Base-by-base conservation (phyloP, 2,113 vertebrate genomes). In the Daboia siamensis region DNA sequence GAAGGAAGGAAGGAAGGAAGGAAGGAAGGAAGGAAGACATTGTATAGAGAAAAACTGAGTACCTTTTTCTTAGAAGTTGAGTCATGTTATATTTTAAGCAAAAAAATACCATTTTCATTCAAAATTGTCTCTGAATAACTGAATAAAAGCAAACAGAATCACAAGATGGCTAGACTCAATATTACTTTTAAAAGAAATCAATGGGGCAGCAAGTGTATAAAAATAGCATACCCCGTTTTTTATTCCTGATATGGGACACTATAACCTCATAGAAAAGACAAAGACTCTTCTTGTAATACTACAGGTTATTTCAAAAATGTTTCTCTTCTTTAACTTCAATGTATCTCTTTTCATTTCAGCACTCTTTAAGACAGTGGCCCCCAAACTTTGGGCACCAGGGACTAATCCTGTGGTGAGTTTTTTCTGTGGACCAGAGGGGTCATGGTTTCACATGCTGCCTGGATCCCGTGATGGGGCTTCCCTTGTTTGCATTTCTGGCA, bases 101-200 rank as follows among this genome's bases (percentile, higher is more conserved):
- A 94, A 94, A 97, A 94, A 94, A 93, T 89, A 95, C 91, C 95
- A 96, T 95, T 96, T 97, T 97, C 94, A 94, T 94, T 96, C 84
- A 89, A 5, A 48, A 92, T 74, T 74, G 91, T 96, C 93, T 95
- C 94, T 92, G 96, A 95, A 97, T 95, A 96, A 98, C 96, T 96
- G 96, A 95, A 96, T 97, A 97, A 96, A 96, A 97, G 97, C 5
- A 94, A 96, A 97, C 96, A 96, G 94, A 96, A 96, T 96, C 95
- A 98, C 95, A 96, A 97, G 95, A 97, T 97, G 96, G 96, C 97
- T 51, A 97, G 96, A 97, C 94, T 96, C 96, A 94, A 93, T 39
- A 89, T 97, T 97, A 98, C 97, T 88, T 97, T 98, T 96, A 97
- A 97, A 80, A 97, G 95, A 96, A 96, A 97, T 97, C 97, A 97